Conservation (phyloP, 2,888 invertebrate species). For the Tachina fera region DNA sequence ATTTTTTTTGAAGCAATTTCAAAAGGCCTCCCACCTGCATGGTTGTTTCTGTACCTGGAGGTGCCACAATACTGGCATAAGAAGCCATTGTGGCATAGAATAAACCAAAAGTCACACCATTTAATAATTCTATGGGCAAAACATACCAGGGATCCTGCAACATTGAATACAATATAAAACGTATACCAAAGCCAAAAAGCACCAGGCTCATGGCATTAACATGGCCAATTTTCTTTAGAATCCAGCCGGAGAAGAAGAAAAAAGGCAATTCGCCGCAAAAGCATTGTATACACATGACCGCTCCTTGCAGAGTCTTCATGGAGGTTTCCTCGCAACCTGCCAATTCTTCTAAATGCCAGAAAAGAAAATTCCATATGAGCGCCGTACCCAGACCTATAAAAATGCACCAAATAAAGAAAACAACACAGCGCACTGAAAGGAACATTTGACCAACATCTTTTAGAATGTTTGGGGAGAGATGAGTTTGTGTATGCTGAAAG, state of each 20-base stretch:
- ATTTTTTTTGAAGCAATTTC: not conserved
- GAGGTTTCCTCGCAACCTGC: conserved; percentile 84
- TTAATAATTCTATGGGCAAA: conserved; percentile 92
- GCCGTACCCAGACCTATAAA: conserved; percentile 93
- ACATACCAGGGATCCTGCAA: conserved; percentile 92
- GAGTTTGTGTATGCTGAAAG: conserved; percentile 86
- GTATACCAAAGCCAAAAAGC: conserved; percentile 89
- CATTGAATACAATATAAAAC: conserved; percentile 92
- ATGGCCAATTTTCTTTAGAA: conserved; percentile 91
- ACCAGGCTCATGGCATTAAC: conserved; percentile 92
- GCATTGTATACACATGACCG: conserved; percentile 90
- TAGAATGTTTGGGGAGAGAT: conserved; percentile 87
- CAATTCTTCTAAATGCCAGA: conserved; percentile 92
- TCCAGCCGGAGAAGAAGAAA: conserved; percentile 91
- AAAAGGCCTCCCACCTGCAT: conserved; percentile 86
- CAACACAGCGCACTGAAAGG: conserved; percentile 86
- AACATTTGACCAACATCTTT: conserved; percentile 88
- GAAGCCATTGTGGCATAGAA: conserved; percentile 95
- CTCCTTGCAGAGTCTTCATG: conserved; percentile 89
- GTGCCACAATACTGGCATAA: conserved; percentile 92
- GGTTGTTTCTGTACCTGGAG: conserved; percentile 93
- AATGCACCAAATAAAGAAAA: conserved; percentile 92
- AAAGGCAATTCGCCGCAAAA: conserved; percentile 94
- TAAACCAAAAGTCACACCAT: conserved; percentile 94
- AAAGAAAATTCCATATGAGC: conserved; percentile 93